Conservation (phyloP, 2,888 invertebrate genomes). For the Petrophora chlorosata region DNA sequence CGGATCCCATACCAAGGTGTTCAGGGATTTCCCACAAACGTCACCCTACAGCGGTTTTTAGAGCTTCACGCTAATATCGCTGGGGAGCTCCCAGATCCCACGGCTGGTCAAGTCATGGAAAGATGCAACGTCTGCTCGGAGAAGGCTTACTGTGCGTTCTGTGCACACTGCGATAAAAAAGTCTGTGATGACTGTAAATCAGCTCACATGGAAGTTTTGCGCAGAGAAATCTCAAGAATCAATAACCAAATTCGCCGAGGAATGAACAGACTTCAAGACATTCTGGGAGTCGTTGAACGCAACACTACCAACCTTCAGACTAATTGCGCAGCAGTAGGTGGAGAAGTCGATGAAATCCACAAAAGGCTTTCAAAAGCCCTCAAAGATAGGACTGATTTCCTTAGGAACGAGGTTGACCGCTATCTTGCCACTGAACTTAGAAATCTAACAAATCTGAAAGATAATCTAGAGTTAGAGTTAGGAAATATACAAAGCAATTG, state of each 20-base stretch:
- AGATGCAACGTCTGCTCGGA: slow-evolving; percentile 96
- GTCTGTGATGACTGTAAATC: slow-evolving; percentile 98
- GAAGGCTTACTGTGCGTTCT: slow-evolving; percentile 93
- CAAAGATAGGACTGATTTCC: slow-evolving; percentile 94
- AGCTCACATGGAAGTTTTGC: slow-evolving; percentile 97
- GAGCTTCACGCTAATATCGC: slow-evolving; percentile 97
- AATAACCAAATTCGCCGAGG: slow-evolving; percentile 95
- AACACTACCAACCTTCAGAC: slow-evolving; percentile 94
- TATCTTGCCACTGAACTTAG: slow-evolving; percentile 95
- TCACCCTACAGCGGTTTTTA: slow-evolving; percentile 96
- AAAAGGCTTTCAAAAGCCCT: slow-evolving; percentile 93
- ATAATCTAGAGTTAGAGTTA: slow-evolving; percentile 97
- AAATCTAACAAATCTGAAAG: slow-evolving; percentile 93
- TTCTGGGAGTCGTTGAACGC: slow-evolving; percentile 92
- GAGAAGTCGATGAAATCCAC: slow-evolving; percentile 97
- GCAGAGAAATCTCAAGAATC: slow-evolving; percentile 94
- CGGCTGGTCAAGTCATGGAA: slow-evolving; percentile 96
- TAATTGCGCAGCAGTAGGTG: slow-evolving; percentile 94
- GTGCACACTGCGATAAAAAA: slow-evolving; percentile 98
- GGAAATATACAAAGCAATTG: slow-evolving; percentile 98
- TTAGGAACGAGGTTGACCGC: slow-evolving; percentile 95
- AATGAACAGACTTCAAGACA: slow-evolving; percentile 94
- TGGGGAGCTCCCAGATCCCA: slow-evolving; percentile 95
- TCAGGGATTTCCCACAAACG: slow-evolving; percentile 97
- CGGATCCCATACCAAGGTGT: slow-evolving; percentile 97